These are phyloP conservation scores for Marmota monax DNA, from an alignment of 2,113 vertebrate genomes.

Conservation along the genomic window DNA sequence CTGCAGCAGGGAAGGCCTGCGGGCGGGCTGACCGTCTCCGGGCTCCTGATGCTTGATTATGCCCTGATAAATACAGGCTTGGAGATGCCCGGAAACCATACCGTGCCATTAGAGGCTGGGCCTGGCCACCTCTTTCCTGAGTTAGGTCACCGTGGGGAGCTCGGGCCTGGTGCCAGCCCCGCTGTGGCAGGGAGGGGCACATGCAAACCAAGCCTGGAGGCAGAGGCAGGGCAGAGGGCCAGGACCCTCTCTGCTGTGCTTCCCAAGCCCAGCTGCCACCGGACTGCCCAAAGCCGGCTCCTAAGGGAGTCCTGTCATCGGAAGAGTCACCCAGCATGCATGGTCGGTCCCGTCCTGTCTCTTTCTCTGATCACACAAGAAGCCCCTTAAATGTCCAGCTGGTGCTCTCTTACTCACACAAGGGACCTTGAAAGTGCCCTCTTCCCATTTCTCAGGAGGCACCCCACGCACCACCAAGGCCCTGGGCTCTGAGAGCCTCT, in stretches of 20 bases:
- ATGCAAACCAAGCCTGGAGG: too few relatives aligned
- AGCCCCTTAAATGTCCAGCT: background rate
- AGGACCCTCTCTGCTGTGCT: too few relatives aligned
- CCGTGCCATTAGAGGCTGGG: background rate
- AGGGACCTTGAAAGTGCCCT: background rate
- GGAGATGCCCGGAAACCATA: background rate
- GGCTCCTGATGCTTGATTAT: background rate
- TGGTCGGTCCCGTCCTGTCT: background rate
- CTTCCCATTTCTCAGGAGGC: background rate
- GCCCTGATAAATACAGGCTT: background rate
- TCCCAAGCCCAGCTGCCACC: too few relatives aligned
- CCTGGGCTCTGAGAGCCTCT: accelerated
- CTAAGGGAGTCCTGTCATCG: background rate
- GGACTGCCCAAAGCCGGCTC: background rate
- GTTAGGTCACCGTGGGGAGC: background rate
- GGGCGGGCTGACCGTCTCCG: background rate
- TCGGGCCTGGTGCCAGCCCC: background rate
- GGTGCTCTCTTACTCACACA: background rate
- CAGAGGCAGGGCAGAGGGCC: background rate
- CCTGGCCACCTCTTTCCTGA: background rate
- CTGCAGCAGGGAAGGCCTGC: background rate
- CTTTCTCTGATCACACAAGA: background rate
- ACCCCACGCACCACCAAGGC: background rate
- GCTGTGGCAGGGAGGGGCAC: background rate
- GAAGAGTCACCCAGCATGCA: background rate